phyloP scores from a whole-genome alignment of 2,888 invertebrate genomes.

The Stictocephala bisonia region DNA sequence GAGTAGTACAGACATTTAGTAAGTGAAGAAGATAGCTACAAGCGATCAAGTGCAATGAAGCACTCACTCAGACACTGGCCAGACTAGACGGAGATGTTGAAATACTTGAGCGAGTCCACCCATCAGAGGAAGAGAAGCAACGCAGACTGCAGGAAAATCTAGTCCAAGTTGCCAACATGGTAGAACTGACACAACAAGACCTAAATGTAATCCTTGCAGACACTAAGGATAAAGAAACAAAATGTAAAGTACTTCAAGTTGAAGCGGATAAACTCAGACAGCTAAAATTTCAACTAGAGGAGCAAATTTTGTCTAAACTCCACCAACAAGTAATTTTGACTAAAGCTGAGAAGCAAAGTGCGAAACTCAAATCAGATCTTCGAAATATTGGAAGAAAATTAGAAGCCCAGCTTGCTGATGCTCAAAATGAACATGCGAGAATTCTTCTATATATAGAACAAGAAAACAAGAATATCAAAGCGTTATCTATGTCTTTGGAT shows the following conservation, averaged over 20 bases:
- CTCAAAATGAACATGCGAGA: slow-evolving; percentile 26
- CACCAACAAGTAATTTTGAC: slow-evolving; percentile 4
- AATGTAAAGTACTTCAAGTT: slow-evolving; percentile 15
- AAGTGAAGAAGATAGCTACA: slow-evolving; percentile 74
- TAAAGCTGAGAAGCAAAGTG: slow-evolving; percentile 25
- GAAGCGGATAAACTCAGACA: slow-evolving; percentile 27
- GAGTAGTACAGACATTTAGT: slow-evolving; percentile 70
- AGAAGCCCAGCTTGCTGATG: background rate
- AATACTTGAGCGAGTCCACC: slow-evolving; percentile 65
- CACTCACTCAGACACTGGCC: slow-evolving; percentile 71
- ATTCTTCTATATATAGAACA: slow-evolving; percentile 23
- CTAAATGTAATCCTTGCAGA: slow-evolving; percentile 23
- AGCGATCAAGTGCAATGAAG: slow-evolving; percentile 75
- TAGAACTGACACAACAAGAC: slow-evolving; percentile 64
- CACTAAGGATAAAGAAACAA: slow-evolving; percentile 1
- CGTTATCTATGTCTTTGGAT: slow-evolving; percentile 57
- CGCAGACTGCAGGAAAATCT: slow-evolving; percentile 69
- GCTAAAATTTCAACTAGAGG: slow-evolving; percentile 19
- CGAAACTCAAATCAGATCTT: background rate
- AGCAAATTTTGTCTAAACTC: slow-evolving; percentile 15
- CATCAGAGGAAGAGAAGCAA: slow-evolving; percentile 69
- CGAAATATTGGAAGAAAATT: background rate
- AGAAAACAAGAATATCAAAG: slow-evolving; percentile 40
- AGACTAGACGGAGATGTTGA: slow-evolving; percentile 71
- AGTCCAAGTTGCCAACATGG: slow-evolving; percentile 68